Percentiles rank a stretch among this genome's conserved stretches.
Conservation (phyloP, 2,113 vertebrate genomes). For the Lynx canadensis region DNA sequence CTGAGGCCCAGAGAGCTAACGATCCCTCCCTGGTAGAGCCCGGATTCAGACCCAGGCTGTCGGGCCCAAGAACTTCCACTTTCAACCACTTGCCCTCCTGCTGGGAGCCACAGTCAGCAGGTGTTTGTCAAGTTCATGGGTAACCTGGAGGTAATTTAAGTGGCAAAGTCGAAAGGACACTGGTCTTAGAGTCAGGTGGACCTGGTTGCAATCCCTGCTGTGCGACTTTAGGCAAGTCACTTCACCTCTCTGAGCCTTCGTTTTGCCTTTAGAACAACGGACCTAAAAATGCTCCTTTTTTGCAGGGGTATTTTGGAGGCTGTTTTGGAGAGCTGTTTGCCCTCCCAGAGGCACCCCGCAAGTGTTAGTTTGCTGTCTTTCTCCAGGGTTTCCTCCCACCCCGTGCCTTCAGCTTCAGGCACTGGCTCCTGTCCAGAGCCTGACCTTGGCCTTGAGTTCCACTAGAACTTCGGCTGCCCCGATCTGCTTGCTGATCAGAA, state of each 20-base stretch:
- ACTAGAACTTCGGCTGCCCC: not conserved
- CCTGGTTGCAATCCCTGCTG: not conserved
- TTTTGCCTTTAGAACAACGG: not conserved
- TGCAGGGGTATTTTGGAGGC: not conserved
- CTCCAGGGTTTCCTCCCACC: not conserved
- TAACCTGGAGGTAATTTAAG: not conserved
- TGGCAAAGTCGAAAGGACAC: not conserved
- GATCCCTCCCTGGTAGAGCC: not conserved
- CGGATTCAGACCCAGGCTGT: not conserved
- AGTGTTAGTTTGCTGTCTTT: not conserved
- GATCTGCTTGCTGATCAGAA: not conserved
- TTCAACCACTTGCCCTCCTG: not conserved
- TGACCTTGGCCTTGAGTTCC: conserved; percentile 68
- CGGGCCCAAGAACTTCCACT: not conserved
- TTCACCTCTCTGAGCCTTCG: not conserved
- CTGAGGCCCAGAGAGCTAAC: not conserved
- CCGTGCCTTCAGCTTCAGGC: not conserved
- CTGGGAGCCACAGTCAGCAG: fast-evolving
- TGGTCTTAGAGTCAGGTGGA: not conserved
- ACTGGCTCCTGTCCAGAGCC: conserved; percentile 37
- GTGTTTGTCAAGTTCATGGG: fast-evolving
- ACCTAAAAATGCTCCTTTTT: not conserved
- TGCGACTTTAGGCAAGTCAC: not conserved
- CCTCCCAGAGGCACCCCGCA: no score
- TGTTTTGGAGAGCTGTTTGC: not conserved